phyloP scores from a whole-genome alignment of 2,888 invertebrate genomes.

The Lymantria dispar region DNA sequence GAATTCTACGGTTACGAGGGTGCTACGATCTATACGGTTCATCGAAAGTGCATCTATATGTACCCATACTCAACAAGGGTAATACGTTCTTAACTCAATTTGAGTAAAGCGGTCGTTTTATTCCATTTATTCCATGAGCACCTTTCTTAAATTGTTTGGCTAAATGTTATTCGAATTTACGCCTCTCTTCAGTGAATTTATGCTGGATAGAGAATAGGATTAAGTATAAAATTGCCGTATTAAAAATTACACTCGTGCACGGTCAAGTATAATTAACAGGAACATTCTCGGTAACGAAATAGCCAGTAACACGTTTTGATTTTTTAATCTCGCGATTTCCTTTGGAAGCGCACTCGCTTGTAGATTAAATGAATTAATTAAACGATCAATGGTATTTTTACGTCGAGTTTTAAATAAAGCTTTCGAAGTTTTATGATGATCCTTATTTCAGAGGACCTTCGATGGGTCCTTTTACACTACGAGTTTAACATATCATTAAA shows the following conservation, averaged over 20 bases:
- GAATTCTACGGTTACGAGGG: slow-evolving; percentile 35
- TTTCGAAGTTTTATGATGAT: too few relatives aligned
- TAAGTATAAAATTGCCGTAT: slow-evolving; percentile 1
- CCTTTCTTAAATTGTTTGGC: slow-evolving; percentile 35
- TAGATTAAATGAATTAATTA: slow-evolving; percentile 28
- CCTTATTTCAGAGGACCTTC: too few relatives aligned
- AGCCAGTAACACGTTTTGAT: slow-evolving; percentile 25
- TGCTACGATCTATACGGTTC: slow-evolving; percentile 41
- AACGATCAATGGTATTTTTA: slow-evolving; percentile 5
- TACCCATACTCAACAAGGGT: slow-evolving; percentile 25
- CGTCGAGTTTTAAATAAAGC: background rate
- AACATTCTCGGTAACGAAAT: slow-evolving; percentile 11
- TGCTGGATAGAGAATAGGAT: slow-evolving; percentile 3
- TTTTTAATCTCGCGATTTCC: slow-evolving; percentile 27
- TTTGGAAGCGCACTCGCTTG: slow-evolving; percentile 12
- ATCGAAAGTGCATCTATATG: slow-evolving; percentile 31
- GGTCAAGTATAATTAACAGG: slow-evolving; percentile 20
- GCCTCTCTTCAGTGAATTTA: background rate
- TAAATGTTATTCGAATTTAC: slow-evolving; percentile 35
- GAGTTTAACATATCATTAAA: too few relatives aligned
- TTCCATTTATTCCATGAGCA: slow-evolving; percentile 41
- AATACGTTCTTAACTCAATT: slow-evolving; percentile 49
- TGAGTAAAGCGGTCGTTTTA: slow-evolving; percentile 52
- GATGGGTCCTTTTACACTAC: too few relatives aligned
- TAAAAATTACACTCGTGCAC: slow-evolving; percentile 7